Percentiles rank a stretch among this genome's conserved stretches.
Evolutionary conservation across 2,797 vertebrate genomes (phyloP).

Genomic region (Petrocephalus sullivani): DNA sequence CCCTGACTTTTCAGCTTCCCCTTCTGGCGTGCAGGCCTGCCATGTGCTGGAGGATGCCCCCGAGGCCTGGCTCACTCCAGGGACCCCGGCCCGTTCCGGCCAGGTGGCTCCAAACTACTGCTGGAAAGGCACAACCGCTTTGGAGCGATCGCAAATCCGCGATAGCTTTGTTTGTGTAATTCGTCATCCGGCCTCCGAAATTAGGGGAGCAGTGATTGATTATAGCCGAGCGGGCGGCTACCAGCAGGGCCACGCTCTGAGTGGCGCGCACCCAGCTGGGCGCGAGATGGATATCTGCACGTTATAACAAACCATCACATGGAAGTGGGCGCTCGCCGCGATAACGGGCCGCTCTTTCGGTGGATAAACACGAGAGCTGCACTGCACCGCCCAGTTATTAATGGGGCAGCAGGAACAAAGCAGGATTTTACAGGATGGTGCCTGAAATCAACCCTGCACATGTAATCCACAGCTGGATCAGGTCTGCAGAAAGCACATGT

Average conservation of each 20-base stretch:
- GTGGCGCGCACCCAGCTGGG: slow-evolving; percentile 36
- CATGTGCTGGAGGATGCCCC: not conserved
- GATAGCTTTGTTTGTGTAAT: slow-evolving; percentile 42
- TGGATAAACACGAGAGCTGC: slow-evolving; percentile 50
- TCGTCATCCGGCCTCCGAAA: slow-evolving; percentile 27
- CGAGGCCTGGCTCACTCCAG: not conserved
- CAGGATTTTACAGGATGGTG: slow-evolving; percentile 42
- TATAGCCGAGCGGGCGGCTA: slow-evolving; percentile 28
- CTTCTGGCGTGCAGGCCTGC: not conserved
- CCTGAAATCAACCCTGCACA: slow-evolving; percentile 43
- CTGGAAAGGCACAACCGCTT: slow-evolving; percentile 17
- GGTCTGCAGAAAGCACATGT: slow-evolving; percentile 12
- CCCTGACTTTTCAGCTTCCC: not conserved
- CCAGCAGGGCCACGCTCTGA: slow-evolving; percentile 20
- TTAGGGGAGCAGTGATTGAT: slow-evolving; percentile 41
- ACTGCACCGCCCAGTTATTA: slow-evolving; percentile 47
- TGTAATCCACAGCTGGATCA: slow-evolving; percentile 48
- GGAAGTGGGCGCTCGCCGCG: slow-evolving; percentile 45
- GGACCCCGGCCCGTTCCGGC: not conserved
- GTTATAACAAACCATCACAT: slow-evolving; percentile 58
- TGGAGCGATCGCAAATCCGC: slow-evolving; percentile 33
- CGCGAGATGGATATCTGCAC: slow-evolving; percentile 58
- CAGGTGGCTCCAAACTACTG: slow-evolving; percentile 27
- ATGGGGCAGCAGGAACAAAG: slow-evolving; percentile 38
- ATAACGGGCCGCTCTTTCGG: slow-evolving; percentile 57